Conservation (phyloP, 2,888 invertebrate species). For the Epinotia ramella region DNA sequence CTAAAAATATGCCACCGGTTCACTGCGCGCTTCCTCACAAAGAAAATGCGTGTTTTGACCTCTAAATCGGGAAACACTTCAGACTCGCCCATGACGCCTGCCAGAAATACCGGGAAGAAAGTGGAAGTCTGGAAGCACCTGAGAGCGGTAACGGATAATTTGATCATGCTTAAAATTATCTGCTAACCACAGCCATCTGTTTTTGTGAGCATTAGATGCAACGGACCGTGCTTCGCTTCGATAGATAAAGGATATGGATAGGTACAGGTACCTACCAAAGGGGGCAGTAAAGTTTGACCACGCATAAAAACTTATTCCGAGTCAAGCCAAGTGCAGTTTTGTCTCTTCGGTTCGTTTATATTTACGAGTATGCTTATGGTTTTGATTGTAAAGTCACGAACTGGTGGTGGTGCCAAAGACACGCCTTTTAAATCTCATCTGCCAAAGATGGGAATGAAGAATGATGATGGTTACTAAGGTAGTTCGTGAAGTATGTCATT, state of each 20-base stretch:
- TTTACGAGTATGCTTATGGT: conserved; percentile 19
- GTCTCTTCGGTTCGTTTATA: conserved; percentile 21
- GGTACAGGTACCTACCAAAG: conserved; percentile 18
- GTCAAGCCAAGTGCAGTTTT: conserved; percentile 11
- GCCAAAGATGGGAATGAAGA: conserved; percentile 10
- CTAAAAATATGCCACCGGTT: conserved; percentile 80
- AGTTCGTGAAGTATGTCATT: not conserved
- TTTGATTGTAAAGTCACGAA: conserved; percentile 22
- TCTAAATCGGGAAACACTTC: conserved; percentile 70
- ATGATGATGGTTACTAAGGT: not conserved
- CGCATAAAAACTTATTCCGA: conserved; percentile 22
- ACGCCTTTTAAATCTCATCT: conserved; percentile 13
- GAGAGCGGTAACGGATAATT: conserved; percentile 15
- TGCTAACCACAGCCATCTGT: conserved; percentile 7
- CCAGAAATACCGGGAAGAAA: conserved; percentile 50
- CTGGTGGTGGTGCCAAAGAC: conserved; percentile 7
- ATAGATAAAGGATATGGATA: conserved; percentile 6
- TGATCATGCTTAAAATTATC: conserved; percentile 17
- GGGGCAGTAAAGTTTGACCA: conserved; percentile 13
- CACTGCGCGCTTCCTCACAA: conserved; percentile 78
- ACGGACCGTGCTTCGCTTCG: conserved; percentile 26
- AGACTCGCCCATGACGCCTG: conserved; percentile 56
- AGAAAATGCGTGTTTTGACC: conserved; percentile 77
- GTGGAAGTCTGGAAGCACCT: conserved; percentile 16
- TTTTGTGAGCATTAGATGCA: conserved; percentile 22